Percentiles rank a stretch among this genome's conserved stretches.
These are phyloP conservation scores for Bembecia ichneumoniformis DNA, from an alignment of 2,888 invertebrate genomes.

Conservation along the genomic window DNA sequence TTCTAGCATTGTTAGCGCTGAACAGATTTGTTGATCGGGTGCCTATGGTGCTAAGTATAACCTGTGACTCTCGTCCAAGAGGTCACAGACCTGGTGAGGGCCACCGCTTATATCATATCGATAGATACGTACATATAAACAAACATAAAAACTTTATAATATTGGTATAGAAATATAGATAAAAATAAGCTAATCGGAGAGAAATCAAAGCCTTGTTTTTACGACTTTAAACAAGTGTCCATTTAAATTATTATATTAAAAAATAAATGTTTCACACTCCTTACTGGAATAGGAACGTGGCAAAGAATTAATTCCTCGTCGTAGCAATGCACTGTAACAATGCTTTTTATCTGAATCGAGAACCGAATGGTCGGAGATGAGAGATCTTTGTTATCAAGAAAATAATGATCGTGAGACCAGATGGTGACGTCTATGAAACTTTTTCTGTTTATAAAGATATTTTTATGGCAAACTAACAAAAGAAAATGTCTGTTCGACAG, in stretches of 20 bases:
- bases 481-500: no score
- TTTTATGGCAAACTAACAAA: neutral
- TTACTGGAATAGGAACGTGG: conserved; percentile 13
- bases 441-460: neutral
- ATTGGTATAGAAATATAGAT: no score
- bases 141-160: no score
- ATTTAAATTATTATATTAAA: neutral
- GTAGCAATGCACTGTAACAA: conserved; percentile 53
- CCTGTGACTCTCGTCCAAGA: no score
- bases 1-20: no score
- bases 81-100: no score
- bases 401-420: conserved; percentile 25
- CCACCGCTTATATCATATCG: no score
- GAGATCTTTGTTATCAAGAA: conserved; percentile 34
- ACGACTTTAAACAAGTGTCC: neutral
- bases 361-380: conserved; percentile 20
- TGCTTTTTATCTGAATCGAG: conserved; percentile 39
- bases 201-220: conserved; percentile 19
- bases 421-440: neutral
- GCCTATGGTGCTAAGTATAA: no score
- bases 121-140: no score
- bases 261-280: conserved; percentile 12
- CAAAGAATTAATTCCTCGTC: conserved; percentile 16
- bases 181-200: conserved; percentile 61
- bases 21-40: no score